phyloP scores from a whole-genome alignment of 2,888 invertebrate species.

The Parnassius orleans region DNA sequence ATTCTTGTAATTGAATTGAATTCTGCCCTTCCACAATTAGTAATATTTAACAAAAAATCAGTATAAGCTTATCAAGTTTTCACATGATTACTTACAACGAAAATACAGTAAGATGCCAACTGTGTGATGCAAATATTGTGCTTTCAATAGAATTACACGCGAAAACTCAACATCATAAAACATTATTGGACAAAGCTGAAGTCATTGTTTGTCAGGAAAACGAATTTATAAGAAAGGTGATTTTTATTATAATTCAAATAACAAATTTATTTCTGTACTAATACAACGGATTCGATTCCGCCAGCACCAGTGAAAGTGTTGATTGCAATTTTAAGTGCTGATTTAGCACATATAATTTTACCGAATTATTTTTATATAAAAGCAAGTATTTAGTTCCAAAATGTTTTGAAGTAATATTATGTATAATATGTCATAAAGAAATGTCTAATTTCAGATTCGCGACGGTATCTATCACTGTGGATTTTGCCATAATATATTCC shows the following conservation, averaged over 20 bases:
- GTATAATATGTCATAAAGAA: not conserved
- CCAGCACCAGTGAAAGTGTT: no score
- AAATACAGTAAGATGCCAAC: conserved; percentile 35
- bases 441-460: conserved; percentile 37
- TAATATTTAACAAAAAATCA: conserved; percentile 39
- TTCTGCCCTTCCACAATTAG: not conserved
- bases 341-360: not conserved
- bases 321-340: no score
- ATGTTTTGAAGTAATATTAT: no score
- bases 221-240: conserved; percentile 38
- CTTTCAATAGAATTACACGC: conserved; percentile 20
- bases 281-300: no score
- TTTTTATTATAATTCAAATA: not conserved
- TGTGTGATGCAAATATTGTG: conserved; percentile 30
- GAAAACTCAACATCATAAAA: conserved; percentile 22
- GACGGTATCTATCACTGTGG: conserved; percentile 48
- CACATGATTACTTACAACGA: conserved; percentile 31
- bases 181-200: conserved; percentile 16
- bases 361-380: no score
- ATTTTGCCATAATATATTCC: conserved; percentile 44
- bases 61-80: conserved; percentile 34
- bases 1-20: not conserved
- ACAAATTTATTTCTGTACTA: no score
- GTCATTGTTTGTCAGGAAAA: conserved; percentile 27
- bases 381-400: no score